Conservation (phyloP, 2,113 vertebrate genomes). For the Falco punctatus region DNA sequence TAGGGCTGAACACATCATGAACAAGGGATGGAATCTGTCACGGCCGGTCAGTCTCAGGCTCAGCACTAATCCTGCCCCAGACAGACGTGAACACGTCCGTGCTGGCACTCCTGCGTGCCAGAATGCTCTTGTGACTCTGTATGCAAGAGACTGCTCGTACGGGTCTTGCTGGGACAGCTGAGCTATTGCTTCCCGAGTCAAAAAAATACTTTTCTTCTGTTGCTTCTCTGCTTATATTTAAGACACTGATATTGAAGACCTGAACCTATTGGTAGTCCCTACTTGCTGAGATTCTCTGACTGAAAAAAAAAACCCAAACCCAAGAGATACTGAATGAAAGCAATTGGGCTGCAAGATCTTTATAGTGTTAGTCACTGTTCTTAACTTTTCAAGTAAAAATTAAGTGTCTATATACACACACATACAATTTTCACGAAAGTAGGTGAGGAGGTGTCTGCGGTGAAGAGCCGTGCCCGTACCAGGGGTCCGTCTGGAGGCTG, state of each 20-base stretch:
- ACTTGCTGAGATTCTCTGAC: background rate
- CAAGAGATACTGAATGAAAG: background rate
- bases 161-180: too few relatives aligned
- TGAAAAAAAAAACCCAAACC: background rate
- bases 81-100: too few relatives aligned
- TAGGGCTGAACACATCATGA: too few relatives aligned
- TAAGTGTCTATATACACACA: rapidly evolving
- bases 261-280: too few relatives aligned
- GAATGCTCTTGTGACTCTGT: too few relatives aligned
- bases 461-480: background rate
- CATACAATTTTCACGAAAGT: rapidly evolving
- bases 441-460: background rate
- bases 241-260: background rate
- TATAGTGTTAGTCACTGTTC: background rate
- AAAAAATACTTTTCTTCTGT: background rate
- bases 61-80: background rate
- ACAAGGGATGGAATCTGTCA: background rate
- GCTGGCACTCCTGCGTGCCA: background rate
- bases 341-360: background rate
- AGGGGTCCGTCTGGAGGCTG: background rate
- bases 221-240: background rate
- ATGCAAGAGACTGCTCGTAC: background rate
- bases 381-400: background rate
- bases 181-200: background rate
- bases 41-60: background rate